These are phyloP conservation scores for Oxyruncus cristatus DNA, from an alignment of 2,113 vertebrate genomes.

Conservation along the genomic window DNA sequence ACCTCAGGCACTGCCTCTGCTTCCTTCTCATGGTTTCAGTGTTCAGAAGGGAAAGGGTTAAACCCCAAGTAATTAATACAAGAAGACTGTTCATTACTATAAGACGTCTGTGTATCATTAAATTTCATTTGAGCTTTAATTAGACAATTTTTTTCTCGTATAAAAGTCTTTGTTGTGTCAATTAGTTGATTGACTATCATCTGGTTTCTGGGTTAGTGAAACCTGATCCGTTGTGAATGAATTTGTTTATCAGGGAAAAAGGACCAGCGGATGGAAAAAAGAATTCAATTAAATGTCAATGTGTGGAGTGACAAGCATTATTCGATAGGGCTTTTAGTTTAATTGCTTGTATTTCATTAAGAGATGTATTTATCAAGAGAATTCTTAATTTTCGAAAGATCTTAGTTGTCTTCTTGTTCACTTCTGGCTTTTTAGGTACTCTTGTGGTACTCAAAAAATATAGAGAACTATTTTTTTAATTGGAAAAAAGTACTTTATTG, in stretches of 20 bases:
- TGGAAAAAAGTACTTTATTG: conserved; percentile 53
- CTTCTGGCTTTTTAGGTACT: conserved; percentile 22
- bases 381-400: conserved; percentile 75
- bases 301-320: conserved; percentile 83
- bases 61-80: conserved; percentile 66
- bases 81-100: conserved; percentile 73
- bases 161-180: conserved; percentile 87
- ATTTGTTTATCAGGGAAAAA: conserved; percentile 83
- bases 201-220: conserved; percentile 80
- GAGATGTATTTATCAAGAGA: conserved; percentile 81
- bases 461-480: conserved; percentile 16
- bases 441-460: background rate
- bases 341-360: conserved; percentile 94
- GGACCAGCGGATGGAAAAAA: conserved; percentile 74
- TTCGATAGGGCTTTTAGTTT: conserved; percentile 93
- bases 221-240: conserved; percentile 84
- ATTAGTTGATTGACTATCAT: conserved; percentile 93
- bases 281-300: conserved; percentile 88
- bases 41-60: conserved; percentile 38
- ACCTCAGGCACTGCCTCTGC: background rate
- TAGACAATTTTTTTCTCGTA: conserved; percentile 70
- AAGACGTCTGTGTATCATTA: conserved; percentile 72
- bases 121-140: conserved; percentile 78
- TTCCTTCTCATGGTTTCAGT: background rate
- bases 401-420: background rate